A percentile compares a stretch with the other conserved stretches of the same genome.
Evolutionary conservation across 2,113 vertebrate species (phyloP).

Genomic region (Scatophagus argus): DNA sequence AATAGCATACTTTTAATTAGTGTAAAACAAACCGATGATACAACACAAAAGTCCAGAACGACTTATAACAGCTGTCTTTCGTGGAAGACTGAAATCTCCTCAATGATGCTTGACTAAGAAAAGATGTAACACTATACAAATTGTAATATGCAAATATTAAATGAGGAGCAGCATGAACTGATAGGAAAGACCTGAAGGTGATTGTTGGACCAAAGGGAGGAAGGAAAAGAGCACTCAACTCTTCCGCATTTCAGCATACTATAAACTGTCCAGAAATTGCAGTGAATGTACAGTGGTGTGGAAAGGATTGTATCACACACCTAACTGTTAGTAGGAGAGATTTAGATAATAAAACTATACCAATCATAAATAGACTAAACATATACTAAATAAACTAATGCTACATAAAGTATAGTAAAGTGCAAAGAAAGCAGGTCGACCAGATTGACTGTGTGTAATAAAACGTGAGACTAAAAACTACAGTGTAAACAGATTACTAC

Average conservation of each 20-base stretch:
- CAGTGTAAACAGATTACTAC: too few relatives aligned
- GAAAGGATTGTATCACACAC: not conserved
- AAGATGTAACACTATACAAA: not conserved
- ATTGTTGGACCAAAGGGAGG: not conserved
- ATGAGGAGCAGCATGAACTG: not conserved
- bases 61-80: too few relatives aligned
- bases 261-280: not conserved
- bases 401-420: too few relatives aligned
- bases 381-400: too few relatives aligned
- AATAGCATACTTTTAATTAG: not conserved
- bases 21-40: not conserved
- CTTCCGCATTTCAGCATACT: not conserved
- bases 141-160: not conserved
- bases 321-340: too few relatives aligned
- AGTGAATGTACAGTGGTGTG: not conserved
- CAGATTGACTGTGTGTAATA: too few relatives aligned
- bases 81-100: not conserved
- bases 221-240: slow-evolving; percentile 8
- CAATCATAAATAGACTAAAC: too few relatives aligned
- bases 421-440: too few relatives aligned
- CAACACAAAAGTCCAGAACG: too few relatives aligned
- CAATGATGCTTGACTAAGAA: not conserved
- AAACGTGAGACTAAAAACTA: too few relatives aligned
- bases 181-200: not conserved
- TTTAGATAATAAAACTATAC: too few relatives aligned